Evolutionary conservation across 2,113 vertebrate species (phyloP).

Genomic region (zebrafish (Danio rerio)): DNA sequence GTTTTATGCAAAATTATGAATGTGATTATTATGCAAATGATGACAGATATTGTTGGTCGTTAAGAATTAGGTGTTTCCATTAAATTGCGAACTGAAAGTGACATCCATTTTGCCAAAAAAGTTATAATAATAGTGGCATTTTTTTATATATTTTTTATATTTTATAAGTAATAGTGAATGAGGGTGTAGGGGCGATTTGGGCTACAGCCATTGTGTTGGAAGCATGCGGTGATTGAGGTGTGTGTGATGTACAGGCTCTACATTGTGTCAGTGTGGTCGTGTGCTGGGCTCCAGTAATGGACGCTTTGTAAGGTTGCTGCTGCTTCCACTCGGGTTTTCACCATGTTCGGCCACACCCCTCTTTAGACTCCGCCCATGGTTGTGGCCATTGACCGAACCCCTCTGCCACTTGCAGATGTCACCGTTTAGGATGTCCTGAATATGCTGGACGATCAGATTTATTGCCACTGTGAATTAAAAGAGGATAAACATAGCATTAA

Average conservation of each 20-base stretch:
- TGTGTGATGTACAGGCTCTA: too few relatives aligned
- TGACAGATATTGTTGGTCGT: too few relatives aligned
- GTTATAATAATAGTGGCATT: too few relatives aligned
- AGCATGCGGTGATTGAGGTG: constrained; percentile 12
- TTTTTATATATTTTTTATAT: too few relatives aligned
- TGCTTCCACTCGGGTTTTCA: constrained; percentile 64
- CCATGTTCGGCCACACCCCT: constrained; percentile 79
- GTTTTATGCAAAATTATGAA: too few relatives aligned
- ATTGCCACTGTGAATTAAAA: constrained; percentile 85
- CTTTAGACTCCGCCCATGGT: constrained; percentile 80
- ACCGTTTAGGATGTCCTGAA: constrained; percentile 93
- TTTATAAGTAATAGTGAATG: too few relatives aligned
- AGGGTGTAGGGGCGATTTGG: too few relatives aligned
- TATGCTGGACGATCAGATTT: constrained; percentile 98
- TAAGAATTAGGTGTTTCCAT: too few relatives aligned
- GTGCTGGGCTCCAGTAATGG: constrained; percentile 92
- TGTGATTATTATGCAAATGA: too few relatives aligned
- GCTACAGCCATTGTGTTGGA: neutral
- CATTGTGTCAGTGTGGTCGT: constrained; percentile 84
- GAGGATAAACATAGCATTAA: neutral
- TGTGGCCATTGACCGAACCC: constrained; percentile 74
- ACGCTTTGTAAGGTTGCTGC: constrained; percentile 77
- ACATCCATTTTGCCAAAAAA: too few relatives aligned
- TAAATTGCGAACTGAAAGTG: too few relatives aligned
- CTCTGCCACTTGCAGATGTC: constrained; percentile 96